These are phyloP conservation scores for Condylura cristata DNA, from an alignment of 2,113 vertebrate species.

Conservation along the genomic window DNA sequence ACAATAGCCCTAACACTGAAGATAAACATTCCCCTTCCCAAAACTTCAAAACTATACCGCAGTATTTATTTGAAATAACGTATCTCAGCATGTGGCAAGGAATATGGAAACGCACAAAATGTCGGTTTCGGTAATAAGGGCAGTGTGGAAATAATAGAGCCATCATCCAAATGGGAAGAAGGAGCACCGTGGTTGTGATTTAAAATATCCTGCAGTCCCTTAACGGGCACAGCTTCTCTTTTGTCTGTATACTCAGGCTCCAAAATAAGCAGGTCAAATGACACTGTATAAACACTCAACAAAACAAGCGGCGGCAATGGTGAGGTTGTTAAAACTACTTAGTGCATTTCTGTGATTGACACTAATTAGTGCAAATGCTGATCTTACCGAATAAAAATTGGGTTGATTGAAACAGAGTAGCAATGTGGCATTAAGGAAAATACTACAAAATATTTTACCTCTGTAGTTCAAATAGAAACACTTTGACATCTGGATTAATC, in stretches of 20 bases:
- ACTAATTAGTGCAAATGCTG: not conserved
- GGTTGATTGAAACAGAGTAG: not conserved
- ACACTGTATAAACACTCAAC: not conserved
- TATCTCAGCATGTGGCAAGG: not conserved
- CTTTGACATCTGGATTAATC: not conserved
- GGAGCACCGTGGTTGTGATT: not conserved
- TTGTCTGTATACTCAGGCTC: not conserved
- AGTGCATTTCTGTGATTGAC: not conserved
- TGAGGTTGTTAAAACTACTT: not conserved
- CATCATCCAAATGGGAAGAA: not conserved
- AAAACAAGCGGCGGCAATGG: not conserved
- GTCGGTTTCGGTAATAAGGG: not conserved
- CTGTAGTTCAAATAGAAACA: not conserved
- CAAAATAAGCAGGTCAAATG: not conserved
- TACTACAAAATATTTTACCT: not conserved
- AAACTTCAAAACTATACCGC: not conserved
- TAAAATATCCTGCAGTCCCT: not conserved
- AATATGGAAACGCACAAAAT: slow-evolving; percentile 7
- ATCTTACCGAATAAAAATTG: not conserved
- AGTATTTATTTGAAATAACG: slow-evolving; percentile 33
- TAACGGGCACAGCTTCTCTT: not conserved
- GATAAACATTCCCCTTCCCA: not conserved
- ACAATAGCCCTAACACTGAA: not conserved
- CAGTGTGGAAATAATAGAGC: not conserved
- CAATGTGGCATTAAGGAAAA: not conserved